Evolutionary conservation across 2,113 vertebrate species (phyloP).

Genomic region (Oophaga pumilio): DNA sequence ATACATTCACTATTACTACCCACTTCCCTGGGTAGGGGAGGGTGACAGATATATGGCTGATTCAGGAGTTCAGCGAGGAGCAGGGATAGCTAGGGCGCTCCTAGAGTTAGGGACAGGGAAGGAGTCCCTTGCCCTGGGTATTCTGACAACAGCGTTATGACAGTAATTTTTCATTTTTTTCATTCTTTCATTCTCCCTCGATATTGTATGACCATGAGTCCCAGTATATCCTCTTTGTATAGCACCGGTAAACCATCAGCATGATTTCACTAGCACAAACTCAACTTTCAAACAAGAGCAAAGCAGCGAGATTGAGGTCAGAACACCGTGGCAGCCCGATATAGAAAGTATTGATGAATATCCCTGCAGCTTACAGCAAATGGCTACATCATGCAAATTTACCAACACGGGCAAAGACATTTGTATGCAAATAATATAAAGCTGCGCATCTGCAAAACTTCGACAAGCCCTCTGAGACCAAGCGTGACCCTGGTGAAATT

Average conservation of each 20-base stretch:
- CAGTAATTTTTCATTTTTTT: not conserved
- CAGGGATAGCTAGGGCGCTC: too few relatives aligned
- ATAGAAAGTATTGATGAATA: conserved; percentile 41
- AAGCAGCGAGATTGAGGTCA: conserved; percentile 36
- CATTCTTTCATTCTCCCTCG: not conserved
- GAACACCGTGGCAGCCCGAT: not conserved
- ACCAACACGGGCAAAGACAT: conserved; percentile 9
- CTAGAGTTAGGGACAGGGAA: too few relatives aligned
- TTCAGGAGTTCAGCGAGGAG: too few relatives aligned
- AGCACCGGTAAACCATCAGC: not conserved
- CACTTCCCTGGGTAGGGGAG: too few relatives aligned
- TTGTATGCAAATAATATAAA: conserved; percentile 41
- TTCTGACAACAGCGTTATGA: too few relatives aligned
- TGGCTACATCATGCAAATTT: conserved; percentile 38
- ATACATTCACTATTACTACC: too few relatives aligned
- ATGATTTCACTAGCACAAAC: not conserved
- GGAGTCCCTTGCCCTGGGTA: too few relatives aligned
- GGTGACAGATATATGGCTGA: too few relatives aligned
- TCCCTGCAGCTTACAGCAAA: conserved; percentile 28
- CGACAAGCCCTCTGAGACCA: conserved; percentile 24
- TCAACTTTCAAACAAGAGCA: conserved; percentile 8
- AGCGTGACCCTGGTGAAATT: conserved; percentile 41
- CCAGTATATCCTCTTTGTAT: not conserved
- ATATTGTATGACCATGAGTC: not conserved
- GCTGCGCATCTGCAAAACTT: conserved; percentile 37